These are phyloP conservation scores for Cavia porcellus DNA, from an alignment of 2,113 vertebrate genomes.

Conservation along the genomic window DNA sequence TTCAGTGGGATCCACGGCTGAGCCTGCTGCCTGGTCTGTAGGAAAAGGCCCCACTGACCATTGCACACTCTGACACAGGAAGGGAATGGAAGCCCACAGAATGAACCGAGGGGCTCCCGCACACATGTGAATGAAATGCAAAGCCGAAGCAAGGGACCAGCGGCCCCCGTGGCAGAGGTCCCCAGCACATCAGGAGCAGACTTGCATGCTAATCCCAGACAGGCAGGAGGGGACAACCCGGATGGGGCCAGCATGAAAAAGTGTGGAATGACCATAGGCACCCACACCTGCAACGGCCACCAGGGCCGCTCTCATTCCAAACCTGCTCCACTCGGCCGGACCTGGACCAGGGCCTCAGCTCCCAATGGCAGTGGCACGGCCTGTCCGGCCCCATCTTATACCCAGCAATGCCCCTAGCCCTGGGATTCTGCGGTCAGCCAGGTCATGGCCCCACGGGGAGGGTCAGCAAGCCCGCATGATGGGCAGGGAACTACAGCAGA, in stretches of 20 bases:
- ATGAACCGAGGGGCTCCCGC: neutral
- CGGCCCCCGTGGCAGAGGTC: neutral
- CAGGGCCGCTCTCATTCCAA: neutral
- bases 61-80: rapidly evolving
- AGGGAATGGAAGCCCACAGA: rapidly evolving
- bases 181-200: neutral
- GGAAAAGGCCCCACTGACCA: neutral
- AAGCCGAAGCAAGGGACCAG: no score
- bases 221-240: neutral
- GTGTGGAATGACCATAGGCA: neutral
- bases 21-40: neutral
- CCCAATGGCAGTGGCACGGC: neutral
- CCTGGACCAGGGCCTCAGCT: rapidly evolving
- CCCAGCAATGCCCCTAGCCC: no score
- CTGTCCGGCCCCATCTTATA: neutral
- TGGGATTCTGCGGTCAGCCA: no score
- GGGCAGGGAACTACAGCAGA: neutral
- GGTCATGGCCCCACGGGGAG: neutral
- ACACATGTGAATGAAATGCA: rapidly evolving
- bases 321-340: neutral
- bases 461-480: neutral
- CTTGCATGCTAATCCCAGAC: neutral
- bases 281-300: neutral
- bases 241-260: rapidly evolving
- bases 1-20: neutral